These are phyloP conservation scores for Pangasius krempfi DNA, from an alignment of 2,797 vertebrate genomes.

Conservation along the genomic window DNA sequence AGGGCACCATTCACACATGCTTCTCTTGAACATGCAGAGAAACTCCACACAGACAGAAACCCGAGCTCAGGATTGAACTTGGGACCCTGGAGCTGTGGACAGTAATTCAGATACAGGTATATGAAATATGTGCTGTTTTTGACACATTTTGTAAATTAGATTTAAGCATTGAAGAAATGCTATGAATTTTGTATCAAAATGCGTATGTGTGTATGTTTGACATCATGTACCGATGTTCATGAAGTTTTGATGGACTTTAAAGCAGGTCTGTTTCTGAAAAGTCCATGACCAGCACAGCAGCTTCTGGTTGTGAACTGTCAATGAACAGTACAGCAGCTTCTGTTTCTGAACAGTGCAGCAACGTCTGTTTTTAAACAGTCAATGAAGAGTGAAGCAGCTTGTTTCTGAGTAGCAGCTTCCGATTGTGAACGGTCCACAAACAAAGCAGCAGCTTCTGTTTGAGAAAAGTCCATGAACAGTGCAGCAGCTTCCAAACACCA, in stretches of 20 bases:
- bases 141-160: neutral
- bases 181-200: neutral
- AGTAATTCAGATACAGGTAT: neutral
- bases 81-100: neutral
- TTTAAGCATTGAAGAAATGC: neutral
- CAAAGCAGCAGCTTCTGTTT: neutral
- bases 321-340: too few species aligned
- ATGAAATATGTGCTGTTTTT: neutral
- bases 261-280: neutral
- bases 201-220: neutral
- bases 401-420: neutral
- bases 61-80: neutral
- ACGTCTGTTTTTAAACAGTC: neutral
- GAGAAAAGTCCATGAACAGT: neutral
- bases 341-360: neutral
- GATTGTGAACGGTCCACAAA: neutral
- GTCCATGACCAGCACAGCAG: neutral
- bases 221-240: neutral
- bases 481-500: neutral
- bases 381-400: neutral
- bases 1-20: neutral
- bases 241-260: neutral
- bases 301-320: too few species aligned
- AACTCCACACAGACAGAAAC: neutral
- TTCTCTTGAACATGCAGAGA: neutral